Evolutionary conservation across 2,888 invertebrate genomes (phyloP).

Genomic region (Eupelmus urozonus): DNA sequence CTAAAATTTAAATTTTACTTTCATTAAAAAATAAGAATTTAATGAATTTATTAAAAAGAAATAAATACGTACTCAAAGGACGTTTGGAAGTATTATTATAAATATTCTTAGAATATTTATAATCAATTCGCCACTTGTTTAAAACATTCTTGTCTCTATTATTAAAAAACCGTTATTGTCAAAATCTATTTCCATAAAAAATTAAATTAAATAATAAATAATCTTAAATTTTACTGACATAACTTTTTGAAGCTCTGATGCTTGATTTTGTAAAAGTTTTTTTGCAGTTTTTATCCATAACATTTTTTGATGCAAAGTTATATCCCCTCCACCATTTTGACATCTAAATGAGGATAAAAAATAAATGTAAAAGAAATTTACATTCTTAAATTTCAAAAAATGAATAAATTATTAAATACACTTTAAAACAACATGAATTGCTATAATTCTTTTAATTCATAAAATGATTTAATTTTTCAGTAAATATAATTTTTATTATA

Average conservation of each 20-base stretch:
- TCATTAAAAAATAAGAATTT: constrained; percentile 12
- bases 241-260: constrained; percentile 81
- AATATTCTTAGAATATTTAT: constrained; percentile 71
- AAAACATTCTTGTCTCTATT: constrained; percentile 78
- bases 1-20: constrained; percentile 16
- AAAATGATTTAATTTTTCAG: no score
- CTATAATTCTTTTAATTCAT: neutral
- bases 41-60: neutral
- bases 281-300: constrained; percentile 80
- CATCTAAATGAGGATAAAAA: constrained; percentile 65
- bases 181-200: neutral
- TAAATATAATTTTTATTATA: neutral
- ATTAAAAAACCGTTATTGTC: constrained; percentile 3
- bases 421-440: constrained; percentile 15
- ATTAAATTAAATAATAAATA: constrained; percentile 1
- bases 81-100: constrained; percentile 68
- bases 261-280: constrained; percentile 79
- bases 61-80: constrained; percentile 65
- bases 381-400: constrained; percentile 21
- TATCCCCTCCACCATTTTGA: constrained; percentile 61
- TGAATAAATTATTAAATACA: constrained; percentile 25
- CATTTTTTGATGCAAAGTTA: constrained; percentile 61
- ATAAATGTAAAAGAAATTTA: constrained; percentile 30
- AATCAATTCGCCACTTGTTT: constrained; percentile 79
- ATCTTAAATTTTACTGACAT: constrained; percentile 77